A percentile compares a stretch with the other conserved stretches of the same genome.
Evolutionary conservation across 2,888 invertebrate species (phyloP).

Genomic region (Minunthozetes semirufus): DNA sequence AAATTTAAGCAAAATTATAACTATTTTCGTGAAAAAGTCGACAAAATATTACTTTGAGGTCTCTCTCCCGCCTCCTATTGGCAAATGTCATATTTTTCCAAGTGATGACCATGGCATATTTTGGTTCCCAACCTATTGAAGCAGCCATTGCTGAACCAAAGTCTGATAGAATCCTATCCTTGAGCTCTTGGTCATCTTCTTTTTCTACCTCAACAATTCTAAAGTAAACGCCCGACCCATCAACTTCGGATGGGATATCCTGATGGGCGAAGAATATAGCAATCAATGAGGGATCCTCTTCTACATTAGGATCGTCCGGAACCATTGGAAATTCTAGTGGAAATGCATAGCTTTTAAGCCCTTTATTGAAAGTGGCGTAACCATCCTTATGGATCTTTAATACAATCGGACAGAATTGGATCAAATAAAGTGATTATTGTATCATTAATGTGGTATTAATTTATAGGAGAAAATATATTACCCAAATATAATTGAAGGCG

Average conservation of each 20-base stretch:
- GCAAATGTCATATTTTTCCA: constrained; percentile 95
- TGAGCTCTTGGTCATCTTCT: constrained; percentile 37
- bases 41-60: neutral
- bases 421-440: too few relatives aligned
- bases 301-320: constrained; percentile 64
- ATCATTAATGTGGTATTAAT: too few relatives aligned
- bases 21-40: neutral
- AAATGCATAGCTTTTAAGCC: constrained; percentile 69
- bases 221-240: constrained; percentile 70
- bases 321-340: constrained; percentile 68
- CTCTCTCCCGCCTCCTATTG: constrained; percentile 39
- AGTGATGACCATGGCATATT: constrained; percentile 80
- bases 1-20: neutral
- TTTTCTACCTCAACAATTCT: constrained; percentile 49
- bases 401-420: too few relatives aligned
- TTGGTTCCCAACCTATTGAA: constrained; percentile 79
- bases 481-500: constrained; percentile 74
- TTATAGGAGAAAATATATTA: too few relatives aligned
- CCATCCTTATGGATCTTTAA: constrained; percentile 69
- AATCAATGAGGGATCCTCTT: constrained; percentile 84
- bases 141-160: constrained; percentile 54
- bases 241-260: constrained; percentile 47
- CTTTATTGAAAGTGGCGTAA: constrained; percentile 80
- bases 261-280: constrained; percentile 60
- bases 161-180: constrained; percentile 41